A percentile compares a stretch with the other conserved stretches of the same genome.
These are phyloP conservation scores for Isaurus tuberculatus DNA, from an alignment of 92 coral and sea anemone genomes.

Conservation along the genomic window DNA sequence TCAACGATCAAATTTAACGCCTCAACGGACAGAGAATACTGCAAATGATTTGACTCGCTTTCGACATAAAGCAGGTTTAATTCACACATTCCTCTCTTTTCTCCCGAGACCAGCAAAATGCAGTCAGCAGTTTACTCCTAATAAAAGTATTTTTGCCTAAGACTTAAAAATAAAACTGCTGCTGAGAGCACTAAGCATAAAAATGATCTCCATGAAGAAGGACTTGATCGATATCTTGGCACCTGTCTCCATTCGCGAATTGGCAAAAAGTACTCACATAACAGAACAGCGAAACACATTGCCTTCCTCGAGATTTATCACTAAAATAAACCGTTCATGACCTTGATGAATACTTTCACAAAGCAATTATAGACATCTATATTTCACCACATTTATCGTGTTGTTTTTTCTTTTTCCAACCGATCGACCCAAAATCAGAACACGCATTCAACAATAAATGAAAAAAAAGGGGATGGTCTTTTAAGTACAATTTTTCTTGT, in stretches of 20 bases:
- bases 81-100: slow-evolving; percentile 33
- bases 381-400: no score
- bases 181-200: no score
- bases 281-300: slow-evolving; percentile 40
- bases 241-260: slow-evolving; percentile 6
- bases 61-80: slow-evolving; percentile 7
- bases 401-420: no score
- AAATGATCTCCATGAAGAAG: slow-evolving; percentile 20
- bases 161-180: no score
- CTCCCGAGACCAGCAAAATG: slow-evolving; percentile 39
- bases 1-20: slow-evolving; percentile 30
- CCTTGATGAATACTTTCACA: slow-evolving; percentile 39
- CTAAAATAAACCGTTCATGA: slow-evolving; percentile 37
- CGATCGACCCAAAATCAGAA: no score
- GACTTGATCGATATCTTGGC: slow-evolving; percentile 34
- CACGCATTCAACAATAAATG: no score
- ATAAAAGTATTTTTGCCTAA: slow-evolving; percentile 1
- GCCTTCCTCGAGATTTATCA: slow-evolving; percentile 37
- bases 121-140: slow-evolving; percentile 30
- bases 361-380: no score
- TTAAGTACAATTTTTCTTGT: no score
- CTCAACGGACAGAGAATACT: slow-evolving; percentile 5
- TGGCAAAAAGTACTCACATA: slow-evolving; percentile 33
- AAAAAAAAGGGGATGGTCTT: no score
- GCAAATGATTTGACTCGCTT: slow-evolving; percentile 32